phyloP scores from a whole-genome alignment of 2,888 invertebrate species.

The Protodeltote pygarga region DNA sequence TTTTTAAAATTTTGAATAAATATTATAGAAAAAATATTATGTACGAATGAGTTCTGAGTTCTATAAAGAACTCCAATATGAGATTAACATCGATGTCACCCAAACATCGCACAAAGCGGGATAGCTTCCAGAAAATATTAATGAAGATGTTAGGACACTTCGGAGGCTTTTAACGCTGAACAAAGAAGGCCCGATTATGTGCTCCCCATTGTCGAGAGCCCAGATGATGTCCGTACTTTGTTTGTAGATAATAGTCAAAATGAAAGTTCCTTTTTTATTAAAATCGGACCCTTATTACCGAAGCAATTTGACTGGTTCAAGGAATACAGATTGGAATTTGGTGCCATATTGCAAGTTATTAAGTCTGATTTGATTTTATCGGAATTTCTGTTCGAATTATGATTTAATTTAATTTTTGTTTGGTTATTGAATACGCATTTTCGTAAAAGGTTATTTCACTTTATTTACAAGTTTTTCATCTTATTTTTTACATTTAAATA shows the following conservation, averaged over 20 bases:
- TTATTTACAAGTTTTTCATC: too few species aligned
- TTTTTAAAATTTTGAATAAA: too few species aligned
- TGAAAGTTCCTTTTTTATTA: slow-evolving; percentile 55
- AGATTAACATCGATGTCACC: slow-evolving; percentile 49
- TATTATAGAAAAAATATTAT: too few species aligned
- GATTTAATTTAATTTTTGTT: slow-evolving; percentile 33
- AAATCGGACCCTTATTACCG: slow-evolving; percentile 74
- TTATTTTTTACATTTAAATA: too few species aligned
- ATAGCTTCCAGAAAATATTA: slow-evolving; percentile 64
- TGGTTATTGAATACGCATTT: slow-evolving; percentile 25
- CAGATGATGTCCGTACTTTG: slow-evolving; percentile 68
- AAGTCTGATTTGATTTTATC: slow-evolving; percentile 54
- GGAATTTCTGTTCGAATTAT: slow-evolving; percentile 41
- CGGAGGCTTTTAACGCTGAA: slow-evolving; percentile 67
- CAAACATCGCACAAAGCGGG: slow-evolving; percentile 26
- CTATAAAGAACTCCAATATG: too few species aligned
- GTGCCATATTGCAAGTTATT: slow-evolving; percentile 76
- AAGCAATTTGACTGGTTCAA: slow-evolving; percentile 74
- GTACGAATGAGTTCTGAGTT: too few species aligned
- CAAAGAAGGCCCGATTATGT: slow-evolving; percentile 63
- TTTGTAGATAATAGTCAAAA: slow-evolving; percentile 56
- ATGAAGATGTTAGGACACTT: slow-evolving; percentile 78
- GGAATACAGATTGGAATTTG: slow-evolving; percentile 74
- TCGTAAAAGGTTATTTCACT: not conserved
- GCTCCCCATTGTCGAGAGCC: slow-evolving; percentile 50